Percentiles rank a stretch among this genome's conserved stretches.
Evolutionary conservation across 1,140 invertebrate species (phyloP).

Genomic region (Augochlora pura): DNA sequence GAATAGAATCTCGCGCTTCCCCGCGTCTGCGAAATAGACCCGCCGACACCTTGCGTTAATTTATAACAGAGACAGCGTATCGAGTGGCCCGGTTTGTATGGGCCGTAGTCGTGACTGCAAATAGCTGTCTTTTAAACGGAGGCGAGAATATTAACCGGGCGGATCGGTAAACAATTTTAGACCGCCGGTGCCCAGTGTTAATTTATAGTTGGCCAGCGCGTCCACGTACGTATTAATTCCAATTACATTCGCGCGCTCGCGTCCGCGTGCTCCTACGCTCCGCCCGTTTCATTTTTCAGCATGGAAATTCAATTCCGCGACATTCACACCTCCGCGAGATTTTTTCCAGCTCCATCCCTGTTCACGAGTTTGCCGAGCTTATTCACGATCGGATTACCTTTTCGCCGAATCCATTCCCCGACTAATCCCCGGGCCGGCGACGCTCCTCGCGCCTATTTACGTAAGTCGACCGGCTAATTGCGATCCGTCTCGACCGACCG

Average conservation of each 20-base stretch:
- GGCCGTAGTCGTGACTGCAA: not conserved
- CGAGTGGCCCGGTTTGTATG: too few species aligned
- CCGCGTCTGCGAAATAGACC: too few species aligned
- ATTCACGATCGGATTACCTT: not conserved
- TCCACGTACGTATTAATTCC: not conserved
- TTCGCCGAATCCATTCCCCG: not conserved
- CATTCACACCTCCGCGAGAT: not conserved
- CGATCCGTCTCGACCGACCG: not conserved
- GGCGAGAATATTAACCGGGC: not conserved
- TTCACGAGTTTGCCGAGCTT: not conserved
- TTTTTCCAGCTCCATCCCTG: not conserved
- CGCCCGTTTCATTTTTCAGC: not conserved
- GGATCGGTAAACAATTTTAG: not conserved
- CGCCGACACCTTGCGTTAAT: too few species aligned
- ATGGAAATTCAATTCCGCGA: not conserved
- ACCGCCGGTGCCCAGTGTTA: not conserved
- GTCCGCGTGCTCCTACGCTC: not conserved
- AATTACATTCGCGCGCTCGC: not conserved
- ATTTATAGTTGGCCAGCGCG: not conserved
- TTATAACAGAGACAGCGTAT: too few species aligned
- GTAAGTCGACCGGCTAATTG: not conserved
- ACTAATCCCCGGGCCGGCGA: not conserved
- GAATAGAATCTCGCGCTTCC: too few species aligned
- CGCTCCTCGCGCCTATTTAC: too few species aligned
- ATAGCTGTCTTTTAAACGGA: not conserved